Base-by-base conservation (phyloP, 2,113 vertebrate genomes). In the Uropsilus gracilis region DNA sequence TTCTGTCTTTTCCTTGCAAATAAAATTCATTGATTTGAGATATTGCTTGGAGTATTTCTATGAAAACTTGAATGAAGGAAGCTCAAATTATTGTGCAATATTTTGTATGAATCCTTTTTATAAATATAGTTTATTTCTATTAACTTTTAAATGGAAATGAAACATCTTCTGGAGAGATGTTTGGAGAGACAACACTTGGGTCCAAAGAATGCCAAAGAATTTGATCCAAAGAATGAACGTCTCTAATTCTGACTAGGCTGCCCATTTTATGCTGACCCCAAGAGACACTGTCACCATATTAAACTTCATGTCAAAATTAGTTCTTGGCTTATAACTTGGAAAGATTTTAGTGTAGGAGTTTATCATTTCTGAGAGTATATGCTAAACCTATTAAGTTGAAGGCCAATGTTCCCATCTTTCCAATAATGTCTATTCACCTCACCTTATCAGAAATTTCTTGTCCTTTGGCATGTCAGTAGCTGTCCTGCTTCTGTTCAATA, bases 361-460 rank as follows among this genome's bases (percentile, higher is more conserved):
- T 64, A 14, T 73, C 42, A 18, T 82, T 10, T 71, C 91, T 78
- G 68, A 75, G 44, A 95, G 24, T 34, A 39, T 57, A 32, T 26
- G 17, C 37, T 73, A 1, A 14, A 78, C 53, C 34, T 30, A 84
- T 77, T 83, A 84, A 84, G 28, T 53, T 88, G 44, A 78, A 91
- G 12, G 46, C 37, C 91, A 89, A 95, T 87, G 53, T 68, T 64
- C 16, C 5, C 46, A 37, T 46, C 64, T 91, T 73, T 89, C 61
- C 86, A 94, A 85, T n/a, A n/a, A n/a, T n/a, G n/a, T 64, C 83
- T 91, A 96, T 93, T 95, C 95, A 86, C 50, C 50, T 93, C 84
- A 86, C 26, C 42, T 92, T 91, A 96, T 95, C 84, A 89, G 84
- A 57, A 48, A 80, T 91, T 73, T 80, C 34, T 86, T 89, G 64